Evolutionary conservation across 2,888 invertebrate genomes (phyloP).

Genomic region (Arrhopalites spinosus): DNA sequence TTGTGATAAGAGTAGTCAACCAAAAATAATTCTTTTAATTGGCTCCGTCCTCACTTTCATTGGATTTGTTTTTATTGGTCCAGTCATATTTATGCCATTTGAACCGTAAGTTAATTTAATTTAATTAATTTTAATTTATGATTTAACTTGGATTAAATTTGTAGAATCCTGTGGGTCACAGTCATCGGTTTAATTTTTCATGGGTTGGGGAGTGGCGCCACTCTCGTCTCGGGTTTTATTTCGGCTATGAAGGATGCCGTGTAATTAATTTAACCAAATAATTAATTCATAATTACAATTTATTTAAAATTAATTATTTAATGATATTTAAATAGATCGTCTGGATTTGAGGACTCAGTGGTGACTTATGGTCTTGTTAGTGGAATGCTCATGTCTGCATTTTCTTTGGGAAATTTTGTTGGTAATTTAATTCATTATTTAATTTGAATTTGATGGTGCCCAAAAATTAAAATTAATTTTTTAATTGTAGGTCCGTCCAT

Average conservation of each 20-base stretch:
- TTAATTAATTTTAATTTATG: too few relatives aligned
- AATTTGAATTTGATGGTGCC: too few relatives aligned
- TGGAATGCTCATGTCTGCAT: not conserved
- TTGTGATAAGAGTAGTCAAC: conserved; percentile 68
- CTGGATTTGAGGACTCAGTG: not conserved
- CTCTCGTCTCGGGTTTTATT: conserved; percentile 83
- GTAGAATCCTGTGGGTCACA: conserved; percentile 64
- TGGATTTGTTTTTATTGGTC: conserved; percentile 78
- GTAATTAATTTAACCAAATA: conserved; percentile 60
- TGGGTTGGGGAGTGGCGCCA: conserved; percentile 85
- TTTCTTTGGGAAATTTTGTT: not conserved
- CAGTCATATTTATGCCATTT: conserved; percentile 74
- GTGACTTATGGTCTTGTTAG: not conserved
- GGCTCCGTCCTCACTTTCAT: conserved; percentile 71
- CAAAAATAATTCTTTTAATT: conserved; percentile 70
- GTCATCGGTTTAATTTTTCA: conserved; percentile 75
- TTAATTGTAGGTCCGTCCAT: conserved; percentile 54
- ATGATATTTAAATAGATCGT: too few relatives aligned
- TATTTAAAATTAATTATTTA: too few relatives aligned
- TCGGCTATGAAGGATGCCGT: conserved; percentile 79
- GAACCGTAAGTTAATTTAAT: conserved; percentile 63
- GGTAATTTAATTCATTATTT: not conserved
- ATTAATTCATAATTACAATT: too few relatives aligned
- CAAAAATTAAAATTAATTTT: too few relatives aligned
- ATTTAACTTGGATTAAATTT: too few relatives aligned